Base-by-base conservation (phyloP, 1,140 invertebrate species). In the Gonioctena quinquepunctata region DNA sequence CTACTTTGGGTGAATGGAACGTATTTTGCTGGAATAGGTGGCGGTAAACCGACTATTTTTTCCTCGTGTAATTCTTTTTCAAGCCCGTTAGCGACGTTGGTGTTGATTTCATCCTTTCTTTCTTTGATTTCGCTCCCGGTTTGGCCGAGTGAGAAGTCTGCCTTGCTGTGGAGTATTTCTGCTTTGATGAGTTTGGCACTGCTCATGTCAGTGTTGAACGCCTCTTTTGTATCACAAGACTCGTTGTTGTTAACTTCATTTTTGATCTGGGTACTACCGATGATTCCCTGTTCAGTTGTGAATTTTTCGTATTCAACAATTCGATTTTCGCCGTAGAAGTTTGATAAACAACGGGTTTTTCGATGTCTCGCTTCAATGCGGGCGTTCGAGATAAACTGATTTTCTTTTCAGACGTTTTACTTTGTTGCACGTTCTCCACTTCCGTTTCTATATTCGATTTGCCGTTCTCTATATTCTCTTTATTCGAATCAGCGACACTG, bases 391-490 rank as follows among this genome's bases (percentile, higher is more conserved):
- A 76, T 61, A 83, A 65, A 18, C 56, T 76, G 11, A 76, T 73
- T 72, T 79, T 81, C 13, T 77, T 72, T 25, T 81, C 77, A 7
- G 65, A 67, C 8, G 67, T 18, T 52, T 66, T 64, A 13, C 18
- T 48, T 74, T 77, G 68, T 26, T 25, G 42, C n/a, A 64, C 28
- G 13, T 70, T 23, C 28, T 66, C 66, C 27, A 66, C 69, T 23
- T 59, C 66, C 19, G 21, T 68, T 42, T 66, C 67, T 21, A 59
- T 68, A 22, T 18, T 65, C 49, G 49, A 69, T 52, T 61, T 62
- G 22, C 57, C 57, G 2, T 33, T 65, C 22, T 66, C 62, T 42
- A 84, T 70, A 68, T 85, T 84, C 76, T 85, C 83, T 65, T 85
- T 80, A 56, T 78, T 76, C 59, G 80, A 82, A 57, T 83, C 70